Evolutionary conservation across 1,140 invertebrate genomes (phyloP), one percentile per base, ranked within the genome.

Genomic region (Elymnias hypermnestra): DNA sequence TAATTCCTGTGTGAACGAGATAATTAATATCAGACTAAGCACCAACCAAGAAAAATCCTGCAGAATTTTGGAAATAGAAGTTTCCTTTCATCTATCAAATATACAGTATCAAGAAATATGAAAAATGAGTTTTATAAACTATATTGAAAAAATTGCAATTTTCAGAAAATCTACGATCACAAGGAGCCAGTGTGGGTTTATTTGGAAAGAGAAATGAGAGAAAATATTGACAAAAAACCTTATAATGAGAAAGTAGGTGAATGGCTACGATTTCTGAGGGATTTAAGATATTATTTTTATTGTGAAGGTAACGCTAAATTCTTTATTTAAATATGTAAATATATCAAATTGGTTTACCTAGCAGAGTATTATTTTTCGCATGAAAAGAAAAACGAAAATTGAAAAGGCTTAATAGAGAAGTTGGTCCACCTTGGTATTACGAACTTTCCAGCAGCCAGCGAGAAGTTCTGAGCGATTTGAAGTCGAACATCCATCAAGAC

Each of bases 401-500:
- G 17, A 72, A 50, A 57, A 52, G 67, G 28, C 35, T 81, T 13
- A 9, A 47, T 5, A 51, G 10, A 2, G 76, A 81, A 60, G 62
- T 54, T 6, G 76, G 76, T 2, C 79, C 79, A 6, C 38, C 57
- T 2, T 83, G 76, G 79, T 83, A 77, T 39, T 57, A 40, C 14
- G 79, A 81, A 50, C 56, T 81, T 4, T 78, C 76, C 2, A 65
- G 45, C 13, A 12, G 13, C 5, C 79, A 83, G 57, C 69, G 56
- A 45, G 44, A 67, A 17, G 64, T 74, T 26, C 47, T 83, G 5
- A 36, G 26, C 3, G 22, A 57, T 14, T 41, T 83, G 37, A 73
- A 68, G 51, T n/a, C 26, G 6, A 59, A 65, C 39, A 83, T 83
- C 5, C 72, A 83, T 37, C 71, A 78, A 56, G 79, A 83, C 39